Base-by-base conservation (phyloP, 2,888 invertebrate genomes). In the Papilio gigon region DNA sequence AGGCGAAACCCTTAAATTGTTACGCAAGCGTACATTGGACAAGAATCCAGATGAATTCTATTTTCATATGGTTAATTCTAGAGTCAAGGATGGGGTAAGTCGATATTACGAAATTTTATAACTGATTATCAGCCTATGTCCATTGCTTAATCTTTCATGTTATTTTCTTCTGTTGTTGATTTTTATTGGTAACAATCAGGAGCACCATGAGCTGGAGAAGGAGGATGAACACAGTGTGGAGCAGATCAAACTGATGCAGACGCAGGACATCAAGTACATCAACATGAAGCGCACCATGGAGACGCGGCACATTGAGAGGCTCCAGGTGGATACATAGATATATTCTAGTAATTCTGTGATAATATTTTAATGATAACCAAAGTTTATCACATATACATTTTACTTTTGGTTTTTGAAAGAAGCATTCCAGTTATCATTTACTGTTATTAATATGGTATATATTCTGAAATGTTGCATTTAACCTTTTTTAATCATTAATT, bases 11-110 rank as follows among this genome's bases (percentile, higher is more conserved):
- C 84, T 99, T 1, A 97, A 97, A 82, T 84, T 96, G 33, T 87
- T 99, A 65, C 94, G 95, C 68, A 96, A 96, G 83, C 94, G 97
- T 70, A 98, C 98, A 0, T 88, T 97, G 25, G 96, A 98, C 82
- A 97, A 95, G 84, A 99, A 99, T 92, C 98, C 98, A 0, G 99
- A 99, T 95, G 99, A 99, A 86, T 99, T 99, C 89, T 97, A 99
- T 85, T 98, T 97, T 90, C 98, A 98, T 82, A 99, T 99, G 99
- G 94, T 98, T 68, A 98, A 97, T 84, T 96, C 98, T 0, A 95
- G 95, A 85, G 87, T 96, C 0, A 92, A 92, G 71, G 86, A 93
- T 78, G 94, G 93, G 77, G 93, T 93, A 74, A 87, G 88, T 76
- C 12, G n/a, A 58, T 25, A n/a, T 58, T 35, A 9, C 17, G 14